phyloP scores from a whole-genome alignment of 2,113 vertebrate species.

The Dunckerocampus dactyliophorus region DNA sequence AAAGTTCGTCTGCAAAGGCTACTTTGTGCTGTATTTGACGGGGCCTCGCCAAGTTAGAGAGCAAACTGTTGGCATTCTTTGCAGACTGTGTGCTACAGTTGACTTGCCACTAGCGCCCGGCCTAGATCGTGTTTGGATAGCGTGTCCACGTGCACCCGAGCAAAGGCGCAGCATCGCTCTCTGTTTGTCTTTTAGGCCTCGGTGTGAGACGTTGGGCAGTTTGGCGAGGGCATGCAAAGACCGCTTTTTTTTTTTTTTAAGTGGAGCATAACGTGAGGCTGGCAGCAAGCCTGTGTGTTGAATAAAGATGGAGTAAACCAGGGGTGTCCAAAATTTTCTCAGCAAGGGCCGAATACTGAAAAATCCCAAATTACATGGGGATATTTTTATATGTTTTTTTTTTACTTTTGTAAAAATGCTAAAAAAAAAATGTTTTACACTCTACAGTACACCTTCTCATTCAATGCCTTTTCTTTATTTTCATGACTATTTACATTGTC shows the following conservation, averaged over 20 bases:
- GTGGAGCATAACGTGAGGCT: slow-evolving; percentile 48
- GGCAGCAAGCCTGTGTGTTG: slow-evolving; percentile 40
- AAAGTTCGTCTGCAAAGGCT: slow-evolving; percentile 25
- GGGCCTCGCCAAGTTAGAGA: slow-evolving; percentile 61
- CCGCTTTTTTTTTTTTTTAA: slow-evolving; percentile 35
- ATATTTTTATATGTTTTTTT: too few relatives aligned
- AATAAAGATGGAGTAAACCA: slow-evolving; percentile 34
- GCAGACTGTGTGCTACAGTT: slow-evolving; percentile 44
- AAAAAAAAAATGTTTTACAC: too few relatives aligned
- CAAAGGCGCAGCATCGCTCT: slow-evolving; percentile 14
- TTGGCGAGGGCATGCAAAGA: slow-evolving; percentile 31
- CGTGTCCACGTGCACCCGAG: slow-evolving; percentile 40
- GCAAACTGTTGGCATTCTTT: slow-evolving; percentile 66
- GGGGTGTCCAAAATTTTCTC: too few relatives aligned
- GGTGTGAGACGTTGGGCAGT: slow-evolving; percentile 45
- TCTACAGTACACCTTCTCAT: too few relatives aligned
- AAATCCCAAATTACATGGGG: too few relatives aligned
- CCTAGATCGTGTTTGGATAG: slow-evolving; percentile 50
- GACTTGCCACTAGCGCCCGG: slow-evolving; percentile 25
- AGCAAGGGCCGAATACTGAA: too few relatives aligned
- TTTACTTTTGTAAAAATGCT: too few relatives aligned
- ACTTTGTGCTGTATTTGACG: slow-evolving; percentile 57
- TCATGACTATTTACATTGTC: too few relatives aligned
- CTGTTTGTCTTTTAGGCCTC: slow-evolving; percentile 59
- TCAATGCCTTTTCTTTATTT: too few relatives aligned